Evolutionary conservation across 2,888 invertebrate genomes (phyloP).

Genomic region (Bombylius discolor): DNA sequence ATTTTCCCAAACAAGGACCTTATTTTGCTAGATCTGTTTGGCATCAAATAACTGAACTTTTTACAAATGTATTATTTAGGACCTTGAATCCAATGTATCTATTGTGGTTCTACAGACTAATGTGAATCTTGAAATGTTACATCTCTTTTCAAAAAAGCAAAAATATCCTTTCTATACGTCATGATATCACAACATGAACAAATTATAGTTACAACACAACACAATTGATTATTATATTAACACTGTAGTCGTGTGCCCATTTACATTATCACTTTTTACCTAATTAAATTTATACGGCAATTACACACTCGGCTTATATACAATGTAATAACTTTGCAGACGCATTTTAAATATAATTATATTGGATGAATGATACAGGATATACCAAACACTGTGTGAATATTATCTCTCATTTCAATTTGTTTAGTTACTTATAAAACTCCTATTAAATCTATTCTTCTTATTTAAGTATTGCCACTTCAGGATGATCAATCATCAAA

Average conservation of each 20-base stretch:
- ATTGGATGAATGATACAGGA: neutral
- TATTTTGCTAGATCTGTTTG: too few species aligned
- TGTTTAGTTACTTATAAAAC: neutral
- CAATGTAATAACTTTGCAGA: neutral
- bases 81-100: too few species aligned
- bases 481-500: conserved; percentile 15
- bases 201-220: too few species aligned
- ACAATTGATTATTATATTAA: too few species aligned
- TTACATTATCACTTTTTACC: conserved; percentile 16
- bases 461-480: neutral
- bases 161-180: too few species aligned
- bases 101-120: too few species aligned
- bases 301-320: conserved; percentile 21
- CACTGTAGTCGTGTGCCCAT: neutral
- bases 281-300: conserved; percentile 38
- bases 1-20: too few species aligned
- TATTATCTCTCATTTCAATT: neutral
- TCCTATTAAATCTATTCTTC: neutral
- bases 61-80: too few species aligned
- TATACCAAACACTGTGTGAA: conserved; percentile 1
- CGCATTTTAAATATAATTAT: neutral
- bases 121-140: too few species aligned
- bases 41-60: too few species aligned
- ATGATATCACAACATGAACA: too few species aligned
- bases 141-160: too few species aligned